These are phyloP conservation scores for Lampris megalopsis DNA, from an alignment of 2,113 vertebrate genomes.

Conservation along the genomic window DNA sequence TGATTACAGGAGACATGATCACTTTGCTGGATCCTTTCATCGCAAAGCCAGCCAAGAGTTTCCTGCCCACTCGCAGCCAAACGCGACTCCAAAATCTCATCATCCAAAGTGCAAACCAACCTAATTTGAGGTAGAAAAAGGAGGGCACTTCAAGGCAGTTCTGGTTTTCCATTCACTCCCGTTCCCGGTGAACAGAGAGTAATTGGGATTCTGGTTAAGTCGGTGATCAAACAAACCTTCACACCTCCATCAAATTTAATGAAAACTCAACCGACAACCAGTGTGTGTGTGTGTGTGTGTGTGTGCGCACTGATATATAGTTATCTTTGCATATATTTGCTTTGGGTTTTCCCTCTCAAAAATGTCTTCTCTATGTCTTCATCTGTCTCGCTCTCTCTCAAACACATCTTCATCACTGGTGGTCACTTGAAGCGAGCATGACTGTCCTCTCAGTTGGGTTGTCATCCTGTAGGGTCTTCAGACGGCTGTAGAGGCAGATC, in stretches of 20 bases:
- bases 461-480: too few relatives aligned
- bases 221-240: conserved; percentile 65
- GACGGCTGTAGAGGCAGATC: too few relatives aligned
- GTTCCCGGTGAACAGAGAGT: conserved; percentile 52
- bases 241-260: conserved; percentile 67
- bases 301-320: background rate
- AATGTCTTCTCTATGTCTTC: too few relatives aligned
- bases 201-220: conserved; percentile 64
- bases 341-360: too few relatives aligned
- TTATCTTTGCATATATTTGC: background rate
- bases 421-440: too few relatives aligned
- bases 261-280: conserved; percentile 53
- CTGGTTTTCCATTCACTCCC: conserved; percentile 13
- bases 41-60: conserved; percentile 16
- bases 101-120: conserved; percentile 31
- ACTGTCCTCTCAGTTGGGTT: too few relatives aligned
- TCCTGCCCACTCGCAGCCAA: conserved; percentile 33
- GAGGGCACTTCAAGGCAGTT: conserved; percentile 53
- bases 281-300: conserved; percentile 37
- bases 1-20: conserved; percentile 9
- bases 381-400: too few relatives aligned
- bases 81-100: conserved; percentile 39
- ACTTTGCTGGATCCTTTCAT: conserved; percentile 25
- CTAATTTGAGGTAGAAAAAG: conserved; percentile 47
- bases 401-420: too few relatives aligned